Evolutionary conservation across 2,797 vertebrate genomes (phyloP).

Genomic region (Aulostomus chinensis): DNA sequence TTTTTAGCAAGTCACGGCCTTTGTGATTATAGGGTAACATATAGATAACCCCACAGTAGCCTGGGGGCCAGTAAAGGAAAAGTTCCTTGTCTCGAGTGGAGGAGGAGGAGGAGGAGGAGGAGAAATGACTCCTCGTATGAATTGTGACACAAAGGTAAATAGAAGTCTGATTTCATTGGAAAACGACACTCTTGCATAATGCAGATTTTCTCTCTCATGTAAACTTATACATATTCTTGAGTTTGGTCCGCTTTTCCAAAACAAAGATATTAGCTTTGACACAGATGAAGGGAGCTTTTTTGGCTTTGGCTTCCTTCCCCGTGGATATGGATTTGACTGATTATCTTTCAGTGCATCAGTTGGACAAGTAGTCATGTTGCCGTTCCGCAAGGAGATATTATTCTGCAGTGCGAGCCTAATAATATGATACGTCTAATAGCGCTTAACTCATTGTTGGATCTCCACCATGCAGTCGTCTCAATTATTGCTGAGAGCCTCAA

Average conservation of each 20-base stretch:
- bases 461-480: constrained; percentile 39
- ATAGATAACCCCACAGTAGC: constrained; percentile 10
- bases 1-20: constrained; percentile 61
- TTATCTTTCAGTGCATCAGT: constrained; percentile 73
- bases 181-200: constrained; percentile 10
- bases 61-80: not conserved
- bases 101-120: too few relatives aligned
- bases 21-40: constrained; percentile 47
- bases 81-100: not conserved
- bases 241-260: constrained; percentile 58
- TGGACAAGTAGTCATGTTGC: constrained; percentile 58
- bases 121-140: constrained; percentile 2
- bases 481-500: constrained; percentile 51
- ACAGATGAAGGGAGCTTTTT: constrained; percentile 58
- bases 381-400: constrained; percentile 59
- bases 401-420: constrained; percentile 54
- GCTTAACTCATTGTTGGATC: constrained; percentile 58
- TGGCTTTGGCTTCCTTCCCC: constrained; percentile 59
- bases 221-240: constrained; percentile 43
- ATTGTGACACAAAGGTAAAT: constrained; percentile 27
- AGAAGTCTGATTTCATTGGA: constrained; percentile 21
- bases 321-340: constrained; percentile 71
- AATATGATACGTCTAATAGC: constrained; percentile 66
- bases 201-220: constrained; percentile 17
- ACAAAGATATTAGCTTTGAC: constrained; percentile 67